These are phyloP conservation scores for Megaceryle torquata DNA, from an alignment of 2,113 vertebrate genomes.

Conservation along the genomic window DNA sequence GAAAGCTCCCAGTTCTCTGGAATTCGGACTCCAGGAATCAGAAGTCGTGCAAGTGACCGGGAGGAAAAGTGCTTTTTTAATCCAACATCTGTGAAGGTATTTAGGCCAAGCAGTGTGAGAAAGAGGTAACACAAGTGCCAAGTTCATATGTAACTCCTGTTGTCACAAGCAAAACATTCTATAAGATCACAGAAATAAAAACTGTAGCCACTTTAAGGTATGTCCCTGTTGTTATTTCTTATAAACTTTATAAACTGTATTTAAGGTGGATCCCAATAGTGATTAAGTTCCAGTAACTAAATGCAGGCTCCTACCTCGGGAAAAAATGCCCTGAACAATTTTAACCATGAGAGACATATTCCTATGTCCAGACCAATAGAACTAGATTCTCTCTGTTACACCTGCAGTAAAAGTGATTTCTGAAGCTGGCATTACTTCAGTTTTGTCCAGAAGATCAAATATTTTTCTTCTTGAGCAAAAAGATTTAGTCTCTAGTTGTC, in stretches of 20 bases:
- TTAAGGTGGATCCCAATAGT: neutral
- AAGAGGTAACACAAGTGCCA: neutral
- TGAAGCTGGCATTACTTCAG: neutral
- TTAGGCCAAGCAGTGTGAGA: neutral
- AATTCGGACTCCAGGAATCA: neutral
- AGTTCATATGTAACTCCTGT: neutral
- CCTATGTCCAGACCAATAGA: neutral
- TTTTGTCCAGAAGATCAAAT: neutral
- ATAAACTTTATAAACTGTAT: no score
- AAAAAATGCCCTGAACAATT: neutral
- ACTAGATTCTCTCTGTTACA: neutral
- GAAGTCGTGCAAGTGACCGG: neutral
- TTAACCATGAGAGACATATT: neutral
- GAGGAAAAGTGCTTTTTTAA: neutral
- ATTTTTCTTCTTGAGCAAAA: neutral
- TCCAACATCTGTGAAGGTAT: neutral
- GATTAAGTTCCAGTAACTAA: neutral
- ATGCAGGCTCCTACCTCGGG: neutral
- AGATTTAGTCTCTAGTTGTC: neutral
- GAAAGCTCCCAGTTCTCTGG: neutral
- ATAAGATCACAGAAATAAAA: neutral
- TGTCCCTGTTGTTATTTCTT: neutral
- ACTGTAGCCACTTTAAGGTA: neutral
- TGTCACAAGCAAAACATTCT: neutral
- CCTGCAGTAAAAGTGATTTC: neutral